phyloP scores from a whole-genome alignment of 92 coral and sea anemone species.

The Epizoanthus scotinus region DNA sequence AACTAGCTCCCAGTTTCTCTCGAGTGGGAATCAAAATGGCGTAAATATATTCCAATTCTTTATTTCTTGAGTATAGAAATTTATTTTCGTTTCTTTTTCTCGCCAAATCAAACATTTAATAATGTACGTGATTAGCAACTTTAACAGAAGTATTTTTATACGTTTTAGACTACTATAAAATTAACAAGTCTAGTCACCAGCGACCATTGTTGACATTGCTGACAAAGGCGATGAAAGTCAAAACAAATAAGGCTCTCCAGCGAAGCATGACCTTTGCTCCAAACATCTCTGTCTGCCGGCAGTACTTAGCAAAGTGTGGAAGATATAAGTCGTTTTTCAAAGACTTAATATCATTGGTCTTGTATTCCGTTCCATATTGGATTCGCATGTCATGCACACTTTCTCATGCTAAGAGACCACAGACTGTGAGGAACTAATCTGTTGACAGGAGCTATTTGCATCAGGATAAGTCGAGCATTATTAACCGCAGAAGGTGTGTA shows the following conservation, averaged over 20 bases:
- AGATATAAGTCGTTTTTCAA: not conserved
- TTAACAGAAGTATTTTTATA: not conserved
- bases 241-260: slow-evolving; percentile 5
- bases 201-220: not conserved
- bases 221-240: not conserved
- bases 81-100: not conserved
- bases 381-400: not conserved
- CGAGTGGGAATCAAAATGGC: not conserved
- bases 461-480: slow-evolving; percentile 12
- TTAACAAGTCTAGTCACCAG: not conserved
- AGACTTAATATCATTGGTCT: too few species aligned
- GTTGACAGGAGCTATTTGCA: slow-evolving; percentile 28
- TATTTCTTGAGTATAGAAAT: not conserved
- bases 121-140: not conserved
- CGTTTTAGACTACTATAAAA: not conserved
- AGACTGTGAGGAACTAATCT: not conserved
- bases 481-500: slow-evolving; percentile 22
- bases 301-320: not conserved
- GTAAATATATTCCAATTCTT: too few species aligned
- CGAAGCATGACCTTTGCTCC: not conserved
- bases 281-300: not conserved
- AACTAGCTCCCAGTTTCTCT: not conserved
- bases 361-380: not conserved
- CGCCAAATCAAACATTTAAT: not conserved
- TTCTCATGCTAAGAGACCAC: not conserved